These are phyloP conservation scores for Boloria euphrosyne DNA, from an alignment of 2,888 invertebrate genomes.

Conservation along the genomic window DNA sequence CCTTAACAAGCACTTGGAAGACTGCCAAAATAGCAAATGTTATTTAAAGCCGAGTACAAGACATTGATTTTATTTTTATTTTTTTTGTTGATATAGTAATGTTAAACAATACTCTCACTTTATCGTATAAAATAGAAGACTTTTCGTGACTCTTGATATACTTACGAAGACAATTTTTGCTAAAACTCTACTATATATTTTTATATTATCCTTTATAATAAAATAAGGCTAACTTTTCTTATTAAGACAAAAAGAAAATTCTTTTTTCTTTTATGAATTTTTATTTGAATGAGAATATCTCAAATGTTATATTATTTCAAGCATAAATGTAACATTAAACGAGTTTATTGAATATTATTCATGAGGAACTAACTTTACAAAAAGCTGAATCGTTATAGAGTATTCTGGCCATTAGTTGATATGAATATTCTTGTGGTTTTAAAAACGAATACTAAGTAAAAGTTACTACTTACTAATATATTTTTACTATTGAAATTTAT, in stretches of 20 bases:
- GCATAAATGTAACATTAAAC: background rate
- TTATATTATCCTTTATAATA: too few species aligned
- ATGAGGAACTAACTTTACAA: slow-evolving; percentile 12
- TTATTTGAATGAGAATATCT: too few species aligned
- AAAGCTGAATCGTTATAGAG: slow-evolving; percentile 8
- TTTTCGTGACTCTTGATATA: too few species aligned
- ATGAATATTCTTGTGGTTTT: slow-evolving; percentile 15
- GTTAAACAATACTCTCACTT: background rate
- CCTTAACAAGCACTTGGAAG: slow-evolving; percentile 77
- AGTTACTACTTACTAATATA: too few species aligned
- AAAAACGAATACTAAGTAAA: background rate
- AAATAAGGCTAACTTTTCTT: too few species aligned
- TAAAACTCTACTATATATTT: too few species aligned
- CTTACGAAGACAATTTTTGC: too few species aligned
- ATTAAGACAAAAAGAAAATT: too few species aligned
- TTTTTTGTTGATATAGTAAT: slow-evolving; percentile 13
- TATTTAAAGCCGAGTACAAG: slow-evolving; percentile 45
- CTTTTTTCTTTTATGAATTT: too few species aligned
- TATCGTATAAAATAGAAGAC: background rate
- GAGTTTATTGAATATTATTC: slow-evolving; percentile 1
- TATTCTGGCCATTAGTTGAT: slow-evolving; percentile 14
- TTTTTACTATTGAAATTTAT: too few species aligned
- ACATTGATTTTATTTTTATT: slow-evolving; percentile 31
- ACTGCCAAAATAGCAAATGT: slow-evolving; percentile 68
- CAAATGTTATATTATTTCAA: background rate